phyloP scores from a whole-genome alignment of 64 coral and sea anemone species.

The Porites australiensis region DNA sequence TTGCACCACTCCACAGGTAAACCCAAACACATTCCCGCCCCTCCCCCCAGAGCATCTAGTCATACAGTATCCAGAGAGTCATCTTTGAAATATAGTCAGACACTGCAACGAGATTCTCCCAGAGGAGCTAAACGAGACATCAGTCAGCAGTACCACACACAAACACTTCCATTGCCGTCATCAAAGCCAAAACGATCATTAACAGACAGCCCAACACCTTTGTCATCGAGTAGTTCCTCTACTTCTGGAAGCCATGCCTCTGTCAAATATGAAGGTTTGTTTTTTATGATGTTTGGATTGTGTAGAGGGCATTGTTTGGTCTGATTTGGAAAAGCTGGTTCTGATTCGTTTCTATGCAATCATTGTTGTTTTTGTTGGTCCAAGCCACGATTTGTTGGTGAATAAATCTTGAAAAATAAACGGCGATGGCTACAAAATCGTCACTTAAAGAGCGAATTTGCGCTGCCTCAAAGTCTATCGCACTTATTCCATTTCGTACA shows the following conservation, averaged over 20 bases:
- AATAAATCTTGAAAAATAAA: too few species aligned
- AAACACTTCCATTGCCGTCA: slow-evolving; percentile 69
- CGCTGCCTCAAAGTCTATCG: too few species aligned
- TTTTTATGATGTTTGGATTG: background rate
- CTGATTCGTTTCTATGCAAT: too few species aligned
- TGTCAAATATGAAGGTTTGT: slow-evolving; percentile 76
- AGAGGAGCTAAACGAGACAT: slow-evolving; percentile 62
- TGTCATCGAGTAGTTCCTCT: slow-evolving; percentile 66
- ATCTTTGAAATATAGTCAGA: slow-evolving; percentile 88
- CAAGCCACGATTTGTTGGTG: too few species aligned
- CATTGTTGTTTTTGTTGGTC: too few species aligned
- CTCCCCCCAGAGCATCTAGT: slow-evolving; percentile 91
- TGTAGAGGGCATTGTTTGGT: too few species aligned
- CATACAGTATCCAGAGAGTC: slow-evolving; percentile 75
- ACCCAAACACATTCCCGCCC: slow-evolving; percentile 72
- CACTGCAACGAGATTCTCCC: slow-evolving; percentile 79
- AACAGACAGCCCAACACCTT: slow-evolving; percentile 57
- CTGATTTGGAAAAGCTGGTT: too few species aligned
- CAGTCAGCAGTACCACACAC: slow-evolving; percentile 77
- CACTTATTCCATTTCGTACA: too few species aligned
- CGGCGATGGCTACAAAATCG: too few species aligned
- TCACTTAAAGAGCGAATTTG: too few species aligned
- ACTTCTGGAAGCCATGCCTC: slow-evolving; percentile 73
- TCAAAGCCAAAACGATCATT: slow-evolving; percentile 58
- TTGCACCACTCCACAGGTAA: slow-evolving; percentile 25